Base-by-base conservation (phyloP, 2,797 vertebrate genomes). In the Parauchenoglanis punctatus region DNA sequence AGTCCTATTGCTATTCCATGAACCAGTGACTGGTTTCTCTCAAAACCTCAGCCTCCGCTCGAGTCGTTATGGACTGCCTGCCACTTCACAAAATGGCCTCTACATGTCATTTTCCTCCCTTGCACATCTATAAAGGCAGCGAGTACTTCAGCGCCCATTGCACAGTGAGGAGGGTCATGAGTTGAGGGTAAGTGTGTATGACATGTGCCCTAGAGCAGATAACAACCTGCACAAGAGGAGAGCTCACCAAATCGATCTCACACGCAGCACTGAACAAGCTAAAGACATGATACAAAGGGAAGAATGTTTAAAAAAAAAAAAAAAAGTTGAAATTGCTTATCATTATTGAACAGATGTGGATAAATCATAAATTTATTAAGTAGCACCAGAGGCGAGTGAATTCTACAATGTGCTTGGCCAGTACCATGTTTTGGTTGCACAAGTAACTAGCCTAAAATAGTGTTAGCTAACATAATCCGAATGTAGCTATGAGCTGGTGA, bases 141-240 rank as follows among this genome's bases (percentile, higher is more conserved):
- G n/a, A 86, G 52, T 84, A 86, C 82, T 85, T 81, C 73, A 83
- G 63, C 85, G 44, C 8, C 86, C 54, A 83, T 83, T 90, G 77
- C 76, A 87, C 80, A 73, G 61, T 17, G 54, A n/a, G 81, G 68
- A 56, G 31, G 54, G 58, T 80, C 86, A 85, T 11, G 2, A 85
- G 84, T 65, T 44, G 89, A 84, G 73, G 87, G 44, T 89, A 92
- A 91, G 91, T 89, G 92, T 90, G 92, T 90, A 35, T 13, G 80
- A 88, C 83, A 85, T 25, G 75, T 70, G 70, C 40, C 84, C 85
- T 76, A 83, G 86, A 81, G 87, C 76, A 70, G 85, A 85, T 85
- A 78, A 77, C 86, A 49, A 81, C 52, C 83, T 63, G 89, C 82
- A 40, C 83, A 59, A 83, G 75, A 70, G 67, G 73, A 88, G 58